These are phyloP conservation scores for Caiman crocodilus DNA, from an alignment of 2,797 vertebrate genomes.

Conservation along the genomic window DNA sequence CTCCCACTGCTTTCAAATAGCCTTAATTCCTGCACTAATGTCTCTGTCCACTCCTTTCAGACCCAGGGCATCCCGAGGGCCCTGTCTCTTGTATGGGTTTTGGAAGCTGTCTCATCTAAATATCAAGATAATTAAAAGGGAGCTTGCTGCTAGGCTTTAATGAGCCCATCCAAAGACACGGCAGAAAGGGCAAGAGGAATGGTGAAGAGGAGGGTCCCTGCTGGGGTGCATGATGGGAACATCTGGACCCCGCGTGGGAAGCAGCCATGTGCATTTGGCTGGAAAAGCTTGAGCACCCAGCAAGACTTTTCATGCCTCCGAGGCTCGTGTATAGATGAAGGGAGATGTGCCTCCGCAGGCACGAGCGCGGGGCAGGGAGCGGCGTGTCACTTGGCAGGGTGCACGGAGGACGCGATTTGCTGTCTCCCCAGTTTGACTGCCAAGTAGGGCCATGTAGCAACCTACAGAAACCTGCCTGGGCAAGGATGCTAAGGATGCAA, in stretches of 20 bases:
- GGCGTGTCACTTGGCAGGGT: not conserved
- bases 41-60: not conserved
- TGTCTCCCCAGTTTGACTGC: not conserved
- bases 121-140: not conserved
- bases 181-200: not conserved
- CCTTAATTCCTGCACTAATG: not conserved
- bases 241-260: not conserved
- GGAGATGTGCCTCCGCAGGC: not conserved
- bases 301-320: not conserved
- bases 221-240: not conserved
- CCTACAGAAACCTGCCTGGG: too few relatives aligned
- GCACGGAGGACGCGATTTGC: not conserved
- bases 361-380: not conserved
- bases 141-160: not conserved
- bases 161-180: not conserved
- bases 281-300: not conserved
- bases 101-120: not conserved
- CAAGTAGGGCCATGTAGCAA: not conserved
- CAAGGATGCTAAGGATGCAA: too few relatives aligned
- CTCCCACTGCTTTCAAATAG: not conserved
- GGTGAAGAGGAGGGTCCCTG: not conserved
- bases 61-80: not conserved
- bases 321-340: slow-evolving; percentile 1
- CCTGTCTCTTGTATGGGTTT: not conserved
- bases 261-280: not conserved